Percentiles rank a stretch among this genome's conserved stretches.
phyloP scores from a whole-genome alignment of 2,888 invertebrate species.

The Drosophila glabriapex region DNA sequence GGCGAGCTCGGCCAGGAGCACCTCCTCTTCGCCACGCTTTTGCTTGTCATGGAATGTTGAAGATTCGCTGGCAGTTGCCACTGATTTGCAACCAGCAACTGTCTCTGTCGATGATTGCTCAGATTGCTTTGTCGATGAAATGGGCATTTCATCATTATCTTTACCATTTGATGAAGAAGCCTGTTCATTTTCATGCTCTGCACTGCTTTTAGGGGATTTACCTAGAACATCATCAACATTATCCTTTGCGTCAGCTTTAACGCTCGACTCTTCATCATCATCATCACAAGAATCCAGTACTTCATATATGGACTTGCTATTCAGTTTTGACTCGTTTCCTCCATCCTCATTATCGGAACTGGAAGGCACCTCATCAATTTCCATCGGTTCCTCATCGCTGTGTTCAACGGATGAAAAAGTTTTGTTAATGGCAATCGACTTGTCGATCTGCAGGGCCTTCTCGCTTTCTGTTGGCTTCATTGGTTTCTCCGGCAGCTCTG shows the following conservation, averaged over 20 bases:
- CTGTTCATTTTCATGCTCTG: not conserved
- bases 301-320: constrained; percentile 29
- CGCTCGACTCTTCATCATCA: constrained; percentile 1
- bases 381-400: not conserved
- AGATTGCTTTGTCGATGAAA: no score
- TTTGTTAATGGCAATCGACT: constrained; percentile 58
- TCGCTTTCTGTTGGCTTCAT: not conserved
- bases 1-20: constrained; percentile 59
- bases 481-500: not conserved
- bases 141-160: not conserved
- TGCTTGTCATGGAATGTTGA: constrained; percentile 25
- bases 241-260: not conserved
- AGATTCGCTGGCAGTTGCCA: constrained; percentile 12
- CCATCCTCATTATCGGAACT: constrained; percentile 31
- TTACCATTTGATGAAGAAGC: not conserved
- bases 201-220: not conserved
- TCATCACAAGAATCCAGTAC: constrained; percentile 28
- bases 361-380: not conserved
- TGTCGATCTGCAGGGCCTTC: constrained; percentile 20
- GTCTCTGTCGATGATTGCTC: not conserved
- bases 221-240: not conserved
- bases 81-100: not conserved
- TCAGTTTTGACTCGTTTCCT: not conserved
- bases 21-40: constrained; percentile 35
- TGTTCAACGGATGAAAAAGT: constrained; percentile 31